These are phyloP conservation scores for Eurosta solidaginis DNA, from an alignment of 1,140 invertebrate species.

Conservation along the genomic window DNA sequence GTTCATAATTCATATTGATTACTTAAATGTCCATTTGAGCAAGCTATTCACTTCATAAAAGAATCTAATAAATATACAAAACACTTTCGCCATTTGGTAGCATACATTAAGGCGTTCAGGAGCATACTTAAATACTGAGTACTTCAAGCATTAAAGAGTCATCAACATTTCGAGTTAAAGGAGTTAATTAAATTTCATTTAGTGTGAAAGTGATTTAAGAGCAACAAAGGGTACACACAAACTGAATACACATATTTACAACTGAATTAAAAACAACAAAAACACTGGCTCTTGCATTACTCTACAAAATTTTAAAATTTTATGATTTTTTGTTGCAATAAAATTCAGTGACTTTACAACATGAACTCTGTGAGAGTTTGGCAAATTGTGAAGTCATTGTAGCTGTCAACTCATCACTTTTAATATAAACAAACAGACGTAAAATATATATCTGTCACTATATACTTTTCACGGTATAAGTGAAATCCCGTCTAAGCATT, in stretches of 20 bases:
- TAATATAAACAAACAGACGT: not conserved
- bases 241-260: no score
- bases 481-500: not conserved
- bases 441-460: not conserved
- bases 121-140: not conserved
- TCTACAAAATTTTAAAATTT: not conserved
- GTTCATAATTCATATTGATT: no score
- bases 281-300: not conserved
- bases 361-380: not conserved
- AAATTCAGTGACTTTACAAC: not conserved
- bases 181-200: not conserved
- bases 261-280: not conserved
- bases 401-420: not conserved
- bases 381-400: not conserved
- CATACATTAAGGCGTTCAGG: not conserved
- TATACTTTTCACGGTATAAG: not conserved
- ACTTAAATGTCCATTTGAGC: no score
- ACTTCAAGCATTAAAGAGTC: slow-evolving; percentile 15
- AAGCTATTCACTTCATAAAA: not conserved
- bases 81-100: not conserved
- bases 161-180: not conserved
- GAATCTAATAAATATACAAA: not conserved
- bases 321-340: not conserved
- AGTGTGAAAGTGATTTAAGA: not conserved
- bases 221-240: not conserved